phyloP scores from a whole-genome alignment of 1,140 invertebrate species.

The Colletes latitarsis region DNA sequence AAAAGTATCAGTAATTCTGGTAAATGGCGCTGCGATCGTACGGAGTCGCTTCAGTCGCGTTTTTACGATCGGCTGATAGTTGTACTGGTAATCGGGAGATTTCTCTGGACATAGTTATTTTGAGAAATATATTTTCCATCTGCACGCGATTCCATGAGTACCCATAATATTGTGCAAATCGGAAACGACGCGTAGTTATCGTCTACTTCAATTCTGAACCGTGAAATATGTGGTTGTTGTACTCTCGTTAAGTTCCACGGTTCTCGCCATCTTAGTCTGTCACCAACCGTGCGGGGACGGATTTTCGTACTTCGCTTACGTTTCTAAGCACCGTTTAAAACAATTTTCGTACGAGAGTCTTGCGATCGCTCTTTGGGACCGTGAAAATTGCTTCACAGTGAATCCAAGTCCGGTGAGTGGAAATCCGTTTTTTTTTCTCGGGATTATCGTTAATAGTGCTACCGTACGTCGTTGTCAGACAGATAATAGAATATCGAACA shows the following conservation, averaged over 20 bases:
- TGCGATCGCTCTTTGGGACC: not conserved
- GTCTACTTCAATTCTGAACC: not conserved
- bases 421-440: constrained; percentile 2
- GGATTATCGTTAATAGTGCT: constrained; percentile 16
- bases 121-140: constrained; percentile 4
- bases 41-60: constrained; percentile 50
- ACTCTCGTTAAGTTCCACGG: constrained; percentile 19
- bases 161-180: not conserved
- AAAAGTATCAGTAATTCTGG: constrained; percentile 10
- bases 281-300: constrained; percentile 37
- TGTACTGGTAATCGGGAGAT: constrained; percentile 7
- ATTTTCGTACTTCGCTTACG: not conserved
- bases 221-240: constrained; percentile 55
- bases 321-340: not conserved
- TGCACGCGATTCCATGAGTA: constrained; percentile 4
- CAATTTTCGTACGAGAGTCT: not conserved
- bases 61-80: constrained; percentile 52
- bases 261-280: constrained; percentile 66
- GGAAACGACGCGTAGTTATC: not conserved
- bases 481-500: constrained; percentile 5
- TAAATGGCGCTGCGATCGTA: constrained; percentile 15
- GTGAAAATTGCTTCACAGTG: not conserved
- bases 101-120: constrained; percentile 15
- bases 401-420: constrained; percentile 25
- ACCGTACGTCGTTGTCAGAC: not conserved